These are phyloP conservation scores for Diplodus puntazzo DNA, from an alignment of 2,797 vertebrate genomes.

Conservation along the genomic window DNA sequence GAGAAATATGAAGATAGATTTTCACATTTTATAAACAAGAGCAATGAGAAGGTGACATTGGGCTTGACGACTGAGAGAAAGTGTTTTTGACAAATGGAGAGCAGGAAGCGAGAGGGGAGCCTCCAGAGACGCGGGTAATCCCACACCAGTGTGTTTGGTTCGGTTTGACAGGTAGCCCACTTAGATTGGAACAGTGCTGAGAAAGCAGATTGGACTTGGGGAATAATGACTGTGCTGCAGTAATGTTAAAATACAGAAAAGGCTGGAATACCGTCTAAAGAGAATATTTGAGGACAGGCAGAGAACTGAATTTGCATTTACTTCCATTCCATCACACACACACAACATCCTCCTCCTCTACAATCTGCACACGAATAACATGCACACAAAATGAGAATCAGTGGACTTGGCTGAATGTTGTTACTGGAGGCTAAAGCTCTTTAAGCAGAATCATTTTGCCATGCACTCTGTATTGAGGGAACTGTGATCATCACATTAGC, in stretches of 20 bases:
- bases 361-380: constrained; percentile 3
- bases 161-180: constrained; percentile 49
- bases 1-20: neutral
- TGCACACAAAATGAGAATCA: neutral
- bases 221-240: constrained; percentile 32
- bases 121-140: constrained; percentile 46
- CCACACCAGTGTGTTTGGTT: constrained; percentile 35
- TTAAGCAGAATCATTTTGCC: neutral
- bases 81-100: constrained; percentile 23
- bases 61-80: constrained; percentile 4
- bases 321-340: constrained; percentile 2
- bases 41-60: constrained; percentile 17
- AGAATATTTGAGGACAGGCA: constrained; percentile 19
- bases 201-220: constrained; percentile 36
- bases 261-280: constrained; percentile 23
- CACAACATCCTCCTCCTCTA: neutral
- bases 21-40: constrained; percentile 10
- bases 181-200: constrained; percentile 61
- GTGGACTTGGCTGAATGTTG: neutral
- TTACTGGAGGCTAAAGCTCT: neutral
- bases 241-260: constrained; percentile 26
- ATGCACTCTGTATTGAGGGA: neutral
- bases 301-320: neutral
- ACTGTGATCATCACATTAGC: neutral
- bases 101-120: constrained; percentile 21